phyloP scores from a whole-genome alignment of 2,797 vertebrate species.

The Siniperca obscura region DNA sequence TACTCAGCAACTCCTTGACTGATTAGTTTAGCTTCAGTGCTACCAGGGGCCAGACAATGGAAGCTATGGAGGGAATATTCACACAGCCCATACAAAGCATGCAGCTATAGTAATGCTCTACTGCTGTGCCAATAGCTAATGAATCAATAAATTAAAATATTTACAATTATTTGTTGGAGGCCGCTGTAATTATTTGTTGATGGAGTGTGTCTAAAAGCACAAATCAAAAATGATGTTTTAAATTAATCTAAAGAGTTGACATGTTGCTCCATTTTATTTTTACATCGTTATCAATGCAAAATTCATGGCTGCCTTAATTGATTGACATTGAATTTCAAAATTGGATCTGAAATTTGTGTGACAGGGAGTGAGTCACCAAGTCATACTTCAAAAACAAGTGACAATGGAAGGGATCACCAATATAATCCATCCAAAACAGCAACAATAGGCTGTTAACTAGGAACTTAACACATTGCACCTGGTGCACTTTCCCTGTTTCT shows the following conservation, averaged over 20 bases:
- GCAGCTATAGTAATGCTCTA: slow-evolving; percentile 45
- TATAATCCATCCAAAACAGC: slow-evolving; percentile 25
- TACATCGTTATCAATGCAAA: slow-evolving; percentile 27
- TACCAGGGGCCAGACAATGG: slow-evolving; percentile 67
- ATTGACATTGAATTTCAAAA: slow-evolving; percentile 45
- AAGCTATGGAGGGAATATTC: slow-evolving; percentile 69
- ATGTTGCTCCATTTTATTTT: slow-evolving; percentile 40
- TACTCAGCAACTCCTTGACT: slow-evolving; percentile 79
- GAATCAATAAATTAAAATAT: slow-evolving; percentile 79
- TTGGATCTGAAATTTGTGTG: slow-evolving; percentile 22
- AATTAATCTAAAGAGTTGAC: slow-evolving; percentile 64
- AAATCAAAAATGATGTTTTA: slow-evolving; percentile 74
- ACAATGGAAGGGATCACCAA: slow-evolving; percentile 20
- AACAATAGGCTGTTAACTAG: not conserved
- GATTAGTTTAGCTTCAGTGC: slow-evolving; percentile 77
- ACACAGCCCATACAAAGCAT: slow-evolving; percentile 63
- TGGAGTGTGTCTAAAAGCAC: slow-evolving; percentile 68
- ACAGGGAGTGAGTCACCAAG: slow-evolving; percentile 36
- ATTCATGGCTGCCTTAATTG: slow-evolving; percentile 35
- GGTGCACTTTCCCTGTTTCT: slow-evolving; percentile 5
- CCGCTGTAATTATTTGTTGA: slow-evolving; percentile 73
- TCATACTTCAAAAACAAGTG: slow-evolving; percentile 14
- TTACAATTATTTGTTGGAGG: slow-evolving; percentile 76
- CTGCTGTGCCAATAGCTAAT: slow-evolving; percentile 73
- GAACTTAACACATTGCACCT: not conserved